Evolutionary conservation across 2,888 invertebrate species (phyloP).

Genomic region (Plebejus anna): DNA sequence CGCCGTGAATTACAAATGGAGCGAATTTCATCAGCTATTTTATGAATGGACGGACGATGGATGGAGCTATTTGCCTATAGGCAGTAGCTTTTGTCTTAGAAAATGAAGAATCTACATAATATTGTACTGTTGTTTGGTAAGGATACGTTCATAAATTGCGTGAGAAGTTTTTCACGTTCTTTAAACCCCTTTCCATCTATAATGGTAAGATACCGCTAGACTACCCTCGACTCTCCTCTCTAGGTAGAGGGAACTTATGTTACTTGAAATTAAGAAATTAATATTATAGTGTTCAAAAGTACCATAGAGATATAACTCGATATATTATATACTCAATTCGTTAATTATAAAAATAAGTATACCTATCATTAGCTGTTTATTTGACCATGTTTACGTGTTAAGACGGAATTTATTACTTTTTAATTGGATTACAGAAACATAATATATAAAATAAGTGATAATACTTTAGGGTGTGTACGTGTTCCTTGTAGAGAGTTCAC

Average conservation of each 20-base stretch:
- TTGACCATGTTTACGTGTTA: neutral
- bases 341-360: neutral
- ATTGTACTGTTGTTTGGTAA: no score
- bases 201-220: no score
- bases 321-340: neutral
- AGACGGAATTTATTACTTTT: neutral
- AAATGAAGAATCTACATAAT: neutral
- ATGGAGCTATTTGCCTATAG: neutral
- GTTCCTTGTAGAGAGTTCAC: no score
- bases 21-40: neutral
- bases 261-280: no score
- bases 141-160: no score
- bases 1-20: neutral
- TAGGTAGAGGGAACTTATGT: no score
- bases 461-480: no score
- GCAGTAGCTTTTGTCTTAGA: neutral
- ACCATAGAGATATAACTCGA: no score
- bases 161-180: no score
- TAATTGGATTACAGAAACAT: conserved; percentile 2
- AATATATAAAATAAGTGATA: neutral
- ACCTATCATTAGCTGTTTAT: neutral
- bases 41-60: neutral
- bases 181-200: no score
- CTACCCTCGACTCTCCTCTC: no score
- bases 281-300: no score